Evolutionary conservation across 2,113 vertebrate genomes (phyloP), one percentile per base, ranked within the genome.

Genomic region (Carassius carassius): DNA sequence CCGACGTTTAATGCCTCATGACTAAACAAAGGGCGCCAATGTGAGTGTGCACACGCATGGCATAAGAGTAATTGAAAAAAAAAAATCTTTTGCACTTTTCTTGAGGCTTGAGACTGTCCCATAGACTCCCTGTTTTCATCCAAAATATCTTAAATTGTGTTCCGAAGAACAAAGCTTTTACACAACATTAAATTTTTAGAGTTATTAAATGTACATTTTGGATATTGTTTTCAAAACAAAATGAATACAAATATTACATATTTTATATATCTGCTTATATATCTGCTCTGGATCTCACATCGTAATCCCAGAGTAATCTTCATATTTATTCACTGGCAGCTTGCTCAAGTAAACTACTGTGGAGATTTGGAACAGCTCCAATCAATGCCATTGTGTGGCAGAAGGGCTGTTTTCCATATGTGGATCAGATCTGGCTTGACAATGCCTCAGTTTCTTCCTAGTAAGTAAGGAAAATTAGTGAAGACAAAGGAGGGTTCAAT

Each of bases 241-340:
- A 69, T 69, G 16, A 69, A 35, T 32, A 67, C 25, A 32, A 65
- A 32, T 19, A 67, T 65, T 32, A 67, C 5, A 51, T 1, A 16
- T 51, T 13, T 51, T 4, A 49, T 47, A 47, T 49, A 49, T 49
- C 12, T 13, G 47, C 47, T 29, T 65, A 69, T 69, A 35, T 32
- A 65, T 25, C 85, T 35, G 79, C 23, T 76, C 37, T 78, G 84
- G 32, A 88, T 70, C 80, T 58, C 67, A 49, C n/a, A 73, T n/a
- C 9, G 69, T 49, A 63, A 87, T 60, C 78, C 89, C 63, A 70
- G 73, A 87, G 60, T 90, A 88, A 89, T 90, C 84, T 54, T 79
- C 89, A 78, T 89, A 60, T 83, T 87, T 89, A 92, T 88, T 87
- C 83, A 70, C 80, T 85, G 84, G 47, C 76, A 63, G 86, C 85